Base-by-base conservation (phyloP, 2,888 invertebrate species). In the Carcina quercana region DNA sequence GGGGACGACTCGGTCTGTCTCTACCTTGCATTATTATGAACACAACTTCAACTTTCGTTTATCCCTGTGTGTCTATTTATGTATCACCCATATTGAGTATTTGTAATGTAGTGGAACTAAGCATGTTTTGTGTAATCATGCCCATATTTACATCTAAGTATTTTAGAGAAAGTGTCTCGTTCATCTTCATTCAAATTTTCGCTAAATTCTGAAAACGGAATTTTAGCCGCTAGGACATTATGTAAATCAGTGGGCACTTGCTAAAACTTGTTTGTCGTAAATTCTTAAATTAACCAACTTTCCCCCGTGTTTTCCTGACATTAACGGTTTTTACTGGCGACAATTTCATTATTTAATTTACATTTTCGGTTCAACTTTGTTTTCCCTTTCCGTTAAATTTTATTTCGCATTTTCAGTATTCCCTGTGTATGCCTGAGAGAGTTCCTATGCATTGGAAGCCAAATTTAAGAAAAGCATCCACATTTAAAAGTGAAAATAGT, bases 401-500 rank as follows among this genome's bases (percentile, higher is more conserved):
- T 58, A 35, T 53, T 56, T 64, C 60, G 45, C 62, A 66, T 69
- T 82, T 84, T 75, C 85, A 85, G 85, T 85, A 72, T 71, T 73
- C 78, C 71, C 74, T 85, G 65, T 82, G 80, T 83, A 84, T 85
- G 85, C 85, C 85, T 63, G 79, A 82, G 65, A 80, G 85, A 79
- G 76, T 84, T 59, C 76, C 82, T 59, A 83, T 84, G 78, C 74
- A 82, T 75, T 84, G 85, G 83, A 80, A 82, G 68, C 83, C 85
- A 67, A 83, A 83, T 74, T 80, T 85, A 71, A 73, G 70, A 70
- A 84, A 83, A 79, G 78, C 83, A 73, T 80, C 83, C 68, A 82
- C 80, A 60, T 82, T 82, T 80, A 84, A 82, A 70, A 84, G 84
- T 73, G 83, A 83, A 80, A 84, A 83, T 84, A 83, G 84, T 76